Conservation (phyloP, 2,888 invertebrate genomes). For the Rhaphigaster nebulosa region DNA sequence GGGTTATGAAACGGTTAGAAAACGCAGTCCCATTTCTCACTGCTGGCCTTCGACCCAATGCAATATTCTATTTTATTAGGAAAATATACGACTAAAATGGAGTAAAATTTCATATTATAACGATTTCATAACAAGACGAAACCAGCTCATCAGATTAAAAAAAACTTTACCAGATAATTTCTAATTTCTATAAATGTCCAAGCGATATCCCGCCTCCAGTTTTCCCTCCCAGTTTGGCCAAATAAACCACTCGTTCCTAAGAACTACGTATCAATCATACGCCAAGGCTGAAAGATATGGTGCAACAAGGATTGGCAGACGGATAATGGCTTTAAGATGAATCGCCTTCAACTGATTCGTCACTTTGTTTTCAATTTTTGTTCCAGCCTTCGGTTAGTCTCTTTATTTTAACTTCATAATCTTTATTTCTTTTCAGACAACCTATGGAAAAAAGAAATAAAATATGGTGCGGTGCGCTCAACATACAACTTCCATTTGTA, state of each 20-base stretch:
- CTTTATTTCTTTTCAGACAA: too few species aligned
- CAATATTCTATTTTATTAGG: too few species aligned
- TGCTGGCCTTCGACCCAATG: too few species aligned
- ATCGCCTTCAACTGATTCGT: not conserved
- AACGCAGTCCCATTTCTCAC: too few species aligned
- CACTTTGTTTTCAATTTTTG: not conserved
- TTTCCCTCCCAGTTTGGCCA: not conserved
- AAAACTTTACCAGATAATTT: not conserved
- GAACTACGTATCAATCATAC: not conserved
- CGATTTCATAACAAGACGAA: too few species aligned
- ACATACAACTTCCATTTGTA: too few species aligned
- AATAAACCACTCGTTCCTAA: not conserved
- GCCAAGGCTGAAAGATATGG: not conserved
- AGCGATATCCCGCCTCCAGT: not conserved
- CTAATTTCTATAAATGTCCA: not conserved
- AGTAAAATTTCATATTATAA: too few species aligned
- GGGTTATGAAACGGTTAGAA: too few species aligned
- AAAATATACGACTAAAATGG: too few species aligned
- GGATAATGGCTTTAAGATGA: not conserved
- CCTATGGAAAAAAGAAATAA: too few species aligned
- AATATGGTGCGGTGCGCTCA: too few species aligned
- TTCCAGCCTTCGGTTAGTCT: not conserved
- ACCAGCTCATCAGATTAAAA: not conserved
- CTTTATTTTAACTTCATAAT: not conserved
- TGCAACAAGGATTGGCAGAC: not conserved